These are phyloP conservation scores for Leptura quadrifasciata DNA, from an alignment of 2,888 invertebrate species.

Conservation along the genomic window DNA sequence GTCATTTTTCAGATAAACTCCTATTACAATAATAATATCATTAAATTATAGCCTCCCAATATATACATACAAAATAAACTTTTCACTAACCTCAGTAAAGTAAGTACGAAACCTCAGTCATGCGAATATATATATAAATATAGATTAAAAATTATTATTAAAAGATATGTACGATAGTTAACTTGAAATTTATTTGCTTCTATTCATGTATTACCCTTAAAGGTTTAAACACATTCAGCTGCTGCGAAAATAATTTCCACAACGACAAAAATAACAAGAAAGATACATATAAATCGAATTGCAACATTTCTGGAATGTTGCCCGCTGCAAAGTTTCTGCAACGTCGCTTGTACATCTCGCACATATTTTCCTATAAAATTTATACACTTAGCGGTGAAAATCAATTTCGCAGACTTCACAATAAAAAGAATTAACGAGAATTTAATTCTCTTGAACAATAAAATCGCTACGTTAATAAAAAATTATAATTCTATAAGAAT, in stretches of 20 bases:
- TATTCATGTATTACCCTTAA: constrained; percentile 30
- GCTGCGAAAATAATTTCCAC: constrained; percentile 20
- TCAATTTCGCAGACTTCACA: background rate
- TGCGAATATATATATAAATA: constrained; percentile 40
- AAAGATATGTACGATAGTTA: constrained; percentile 46
- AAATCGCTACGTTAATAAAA: constrained; percentile 54
- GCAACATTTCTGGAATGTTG: constrained; percentile 17
- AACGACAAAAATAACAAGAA: constrained; percentile 1
- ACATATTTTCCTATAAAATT: constrained; percentile 8
- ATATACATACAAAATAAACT: constrained; percentile 55
- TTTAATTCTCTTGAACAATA: constrained; percentile 59
- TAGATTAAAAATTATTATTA: constrained; percentile 44
- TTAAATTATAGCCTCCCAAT: constrained; percentile 59
- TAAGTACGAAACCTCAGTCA: constrained; percentile 61
- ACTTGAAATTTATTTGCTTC: constrained; percentile 42
- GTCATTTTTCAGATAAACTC: constrained; percentile 46
- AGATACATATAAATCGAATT: constrained; percentile 7
- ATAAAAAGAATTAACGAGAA: constrained; percentile 55
- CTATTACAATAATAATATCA: constrained; percentile 44
- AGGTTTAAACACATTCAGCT: constrained; percentile 20
- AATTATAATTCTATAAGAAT: constrained; percentile 64
- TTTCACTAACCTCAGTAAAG: constrained; percentile 62
- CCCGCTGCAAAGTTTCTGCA: background rate
- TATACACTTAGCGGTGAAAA: background rate
- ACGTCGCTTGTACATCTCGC: background rate